Evolutionary conservation across 2,113 vertebrate genomes (phyloP).

Genomic region (Chitala chitala): DNA sequence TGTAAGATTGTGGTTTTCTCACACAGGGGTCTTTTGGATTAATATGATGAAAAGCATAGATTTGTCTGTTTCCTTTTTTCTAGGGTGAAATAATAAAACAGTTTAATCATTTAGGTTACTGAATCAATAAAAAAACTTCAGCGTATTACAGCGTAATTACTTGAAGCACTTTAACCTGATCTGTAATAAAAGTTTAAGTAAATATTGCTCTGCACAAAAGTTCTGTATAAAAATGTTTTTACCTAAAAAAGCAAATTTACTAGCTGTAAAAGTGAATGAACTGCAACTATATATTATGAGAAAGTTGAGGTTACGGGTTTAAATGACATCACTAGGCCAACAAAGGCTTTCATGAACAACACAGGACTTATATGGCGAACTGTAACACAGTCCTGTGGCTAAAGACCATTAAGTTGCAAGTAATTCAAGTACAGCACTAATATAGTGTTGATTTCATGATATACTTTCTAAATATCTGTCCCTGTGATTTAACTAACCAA

Average conservation of each 20-base stretch:
- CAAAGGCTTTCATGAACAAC: no score
- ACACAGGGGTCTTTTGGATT: no score
- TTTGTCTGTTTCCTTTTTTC: not conserved
- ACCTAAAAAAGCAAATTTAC: no score
- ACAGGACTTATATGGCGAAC: no score
- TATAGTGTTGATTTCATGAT: no score
- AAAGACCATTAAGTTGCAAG: not conserved
- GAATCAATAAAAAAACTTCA: no score
- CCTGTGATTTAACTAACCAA: not conserved
- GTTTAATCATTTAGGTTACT: constrained; percentile 6
- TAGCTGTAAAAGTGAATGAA: no score
- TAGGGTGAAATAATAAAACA: not conserved
- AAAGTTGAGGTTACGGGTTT: no score
- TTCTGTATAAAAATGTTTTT: no score
- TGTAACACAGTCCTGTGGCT: not conserved
- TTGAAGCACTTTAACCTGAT: not conserved
- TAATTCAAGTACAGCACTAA: not conserved
- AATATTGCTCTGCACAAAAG: no score
- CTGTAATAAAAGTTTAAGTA: not conserved
- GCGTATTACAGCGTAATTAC: not conserved
- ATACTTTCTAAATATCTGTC: not conserved
- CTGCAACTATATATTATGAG: no score
- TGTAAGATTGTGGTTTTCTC: not conserved
- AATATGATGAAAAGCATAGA: not conserved
- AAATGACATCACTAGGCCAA: no score